phyloP scores from a whole-genome alignment of 2,113 vertebrate genomes.

The Crypturellus undulatus region DNA sequence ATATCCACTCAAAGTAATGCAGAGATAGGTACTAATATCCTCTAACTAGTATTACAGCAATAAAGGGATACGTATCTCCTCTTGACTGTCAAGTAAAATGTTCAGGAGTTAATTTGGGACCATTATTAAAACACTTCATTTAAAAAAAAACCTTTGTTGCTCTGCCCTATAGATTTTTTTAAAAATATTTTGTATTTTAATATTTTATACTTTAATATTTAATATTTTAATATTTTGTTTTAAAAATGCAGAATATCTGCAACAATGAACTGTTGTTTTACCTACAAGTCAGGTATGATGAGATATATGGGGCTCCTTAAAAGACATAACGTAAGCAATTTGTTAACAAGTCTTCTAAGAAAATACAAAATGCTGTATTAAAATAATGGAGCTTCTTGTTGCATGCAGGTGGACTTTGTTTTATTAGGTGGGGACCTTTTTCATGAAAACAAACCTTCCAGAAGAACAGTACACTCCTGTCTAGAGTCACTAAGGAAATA shows the following conservation, averaged over 20 bases:
- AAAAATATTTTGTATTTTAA: no score
- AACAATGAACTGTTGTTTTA: neutral
- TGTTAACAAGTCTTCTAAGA: neutral
- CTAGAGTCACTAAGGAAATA: conserved; percentile 88
- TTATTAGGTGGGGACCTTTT: conserved; percentile 97
- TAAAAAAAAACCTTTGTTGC: neutral
- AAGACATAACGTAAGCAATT: neutral
- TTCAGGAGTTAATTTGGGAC: neutral
- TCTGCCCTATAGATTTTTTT: neutral
- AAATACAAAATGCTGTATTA: neutral
- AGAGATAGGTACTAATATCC: neutral
- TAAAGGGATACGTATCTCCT: neutral
- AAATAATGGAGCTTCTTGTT: conserved; percentile 67
- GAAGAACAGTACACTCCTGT: conserved; percentile 89
- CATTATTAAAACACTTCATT: neutral
- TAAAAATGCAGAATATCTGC: neutral
- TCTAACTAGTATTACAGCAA: neutral
- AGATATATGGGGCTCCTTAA: neutral
- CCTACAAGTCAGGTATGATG: neutral
- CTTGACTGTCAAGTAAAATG: neutral
- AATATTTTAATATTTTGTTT: no score
- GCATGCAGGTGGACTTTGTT: conserved; percentile 92
- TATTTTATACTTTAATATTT: no score
- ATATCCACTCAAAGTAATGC: neutral
- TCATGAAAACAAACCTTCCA: conserved; percentile 97